Percentiles rank a stretch among this genome's conserved stretches.
Evolutionary conservation across 35 echinoderm and acorn worm species (phyloP).

Genomic region (Ophioderma brevispina): DNA sequence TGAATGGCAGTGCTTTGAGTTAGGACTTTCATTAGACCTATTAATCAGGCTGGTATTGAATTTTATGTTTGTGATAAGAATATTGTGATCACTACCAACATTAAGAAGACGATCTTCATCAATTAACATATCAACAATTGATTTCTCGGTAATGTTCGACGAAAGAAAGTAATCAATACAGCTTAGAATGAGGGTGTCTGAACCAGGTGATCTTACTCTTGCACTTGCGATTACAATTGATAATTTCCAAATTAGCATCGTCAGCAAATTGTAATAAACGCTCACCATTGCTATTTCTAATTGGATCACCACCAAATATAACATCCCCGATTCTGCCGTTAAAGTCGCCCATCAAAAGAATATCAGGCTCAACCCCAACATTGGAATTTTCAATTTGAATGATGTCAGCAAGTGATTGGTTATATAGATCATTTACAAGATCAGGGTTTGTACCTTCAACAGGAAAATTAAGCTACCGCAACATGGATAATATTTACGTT

Average conservation of each 20-base stretch:
- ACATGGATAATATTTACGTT: no score
- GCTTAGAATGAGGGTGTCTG: background rate
- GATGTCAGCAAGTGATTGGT: background rate
- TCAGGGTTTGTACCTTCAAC: no score
- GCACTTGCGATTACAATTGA: background rate
- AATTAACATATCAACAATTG: background rate
- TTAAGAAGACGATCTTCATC: background rate
- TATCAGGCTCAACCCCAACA: background rate
- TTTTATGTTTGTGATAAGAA: background rate
- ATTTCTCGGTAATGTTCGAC: background rate
- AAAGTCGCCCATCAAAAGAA: no score
- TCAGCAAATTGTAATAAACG: background rate
- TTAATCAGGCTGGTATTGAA: background rate
- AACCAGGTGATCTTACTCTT: background rate
- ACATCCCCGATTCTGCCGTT: no score
- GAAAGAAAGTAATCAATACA: conserved; percentile 9
- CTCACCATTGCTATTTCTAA: no score
- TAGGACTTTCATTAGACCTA: background rate
- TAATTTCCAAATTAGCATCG: background rate
- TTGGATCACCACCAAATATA: no score
- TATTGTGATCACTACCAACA: no score
- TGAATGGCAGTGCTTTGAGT: background rate
- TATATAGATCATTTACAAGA: no score
- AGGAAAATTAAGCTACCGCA: no score
- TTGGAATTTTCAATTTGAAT: background rate